Conservation (phyloP, 2,113 vertebrate genomes). For the Illadopsis cleaveri region DNA sequence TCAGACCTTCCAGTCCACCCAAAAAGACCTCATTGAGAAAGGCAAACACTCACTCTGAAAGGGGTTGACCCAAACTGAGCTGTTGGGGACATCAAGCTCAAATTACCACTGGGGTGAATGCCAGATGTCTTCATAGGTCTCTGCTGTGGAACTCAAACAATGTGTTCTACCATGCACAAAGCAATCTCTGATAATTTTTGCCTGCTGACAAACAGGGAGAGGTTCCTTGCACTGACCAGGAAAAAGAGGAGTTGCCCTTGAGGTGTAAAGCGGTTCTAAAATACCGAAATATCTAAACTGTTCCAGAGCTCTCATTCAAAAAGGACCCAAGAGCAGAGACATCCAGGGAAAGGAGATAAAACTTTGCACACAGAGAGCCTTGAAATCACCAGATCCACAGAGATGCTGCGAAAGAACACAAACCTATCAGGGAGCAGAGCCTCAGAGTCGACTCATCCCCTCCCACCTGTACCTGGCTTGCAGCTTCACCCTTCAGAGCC, state of each 20-base stretch:
- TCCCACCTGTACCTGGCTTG: neutral
- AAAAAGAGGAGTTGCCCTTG: neutral
- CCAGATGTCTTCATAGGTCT: neutral
- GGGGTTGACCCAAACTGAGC: neutral
- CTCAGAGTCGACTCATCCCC: fast-evolving
- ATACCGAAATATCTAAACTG: neutral
- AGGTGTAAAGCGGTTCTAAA: neutral
- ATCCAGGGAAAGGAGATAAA: neutral
- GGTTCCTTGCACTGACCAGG: neutral
- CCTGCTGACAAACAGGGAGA: neutral
- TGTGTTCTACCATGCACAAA: neutral
- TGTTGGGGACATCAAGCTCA: neutral
- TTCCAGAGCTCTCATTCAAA: neutral
- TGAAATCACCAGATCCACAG: neutral
- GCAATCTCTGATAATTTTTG: neutral
- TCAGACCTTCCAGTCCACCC: neutral
- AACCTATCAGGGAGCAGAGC: neutral
- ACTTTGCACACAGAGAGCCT: neutral
- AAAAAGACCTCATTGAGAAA: neutral
- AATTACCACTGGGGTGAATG: neutral
- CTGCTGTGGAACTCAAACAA: neutral
- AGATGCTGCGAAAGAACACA: fast-evolving
- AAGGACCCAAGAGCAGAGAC: neutral
- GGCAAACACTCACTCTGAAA: neutral
- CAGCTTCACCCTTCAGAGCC: neutral